phyloP scores from a whole-genome alignment of 2,888 invertebrate species.

The Ophion slaviceki region DNA sequence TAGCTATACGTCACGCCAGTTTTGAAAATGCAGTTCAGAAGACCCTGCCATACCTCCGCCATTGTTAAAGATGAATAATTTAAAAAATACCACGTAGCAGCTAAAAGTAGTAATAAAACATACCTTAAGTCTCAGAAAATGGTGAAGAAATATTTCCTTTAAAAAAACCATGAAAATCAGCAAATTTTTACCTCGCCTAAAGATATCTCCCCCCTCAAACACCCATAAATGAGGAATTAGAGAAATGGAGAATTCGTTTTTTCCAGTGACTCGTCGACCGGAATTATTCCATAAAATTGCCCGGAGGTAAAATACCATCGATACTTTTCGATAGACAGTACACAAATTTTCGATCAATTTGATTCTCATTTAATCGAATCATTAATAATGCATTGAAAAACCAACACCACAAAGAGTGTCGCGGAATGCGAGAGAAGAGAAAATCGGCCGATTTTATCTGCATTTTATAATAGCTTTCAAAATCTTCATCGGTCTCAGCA shows the following conservation, averaged over 20 bases:
- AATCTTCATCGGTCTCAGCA: conserved; percentile 61
- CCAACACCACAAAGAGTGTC: neutral
- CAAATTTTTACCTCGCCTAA: no score
- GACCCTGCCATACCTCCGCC: no score
- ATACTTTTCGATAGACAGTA: neutral
- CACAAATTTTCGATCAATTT: neutral
- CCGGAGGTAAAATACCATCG: neutral
- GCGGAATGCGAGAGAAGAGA: neutral
- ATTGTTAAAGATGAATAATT: no score
- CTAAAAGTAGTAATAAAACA: no score
- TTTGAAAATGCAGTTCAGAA: no score
- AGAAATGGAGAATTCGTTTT: neutral
- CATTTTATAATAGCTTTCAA: conserved; percentile 60
- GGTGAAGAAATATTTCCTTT: no score
- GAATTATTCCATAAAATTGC: neutral
- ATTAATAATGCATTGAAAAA: neutral
- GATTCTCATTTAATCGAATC: neutral
- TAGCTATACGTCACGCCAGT: no score
- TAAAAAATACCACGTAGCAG: no score
- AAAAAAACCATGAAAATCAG: no score
- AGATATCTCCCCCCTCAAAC: no score
- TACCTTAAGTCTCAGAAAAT: no score
- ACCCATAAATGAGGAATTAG: neutral
- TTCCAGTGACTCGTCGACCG: neutral
- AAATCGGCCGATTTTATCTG: conserved; percentile 61